Base-by-base conservation (phyloP, 2,113 vertebrate species). In the Seriola dumerili region DNA sequence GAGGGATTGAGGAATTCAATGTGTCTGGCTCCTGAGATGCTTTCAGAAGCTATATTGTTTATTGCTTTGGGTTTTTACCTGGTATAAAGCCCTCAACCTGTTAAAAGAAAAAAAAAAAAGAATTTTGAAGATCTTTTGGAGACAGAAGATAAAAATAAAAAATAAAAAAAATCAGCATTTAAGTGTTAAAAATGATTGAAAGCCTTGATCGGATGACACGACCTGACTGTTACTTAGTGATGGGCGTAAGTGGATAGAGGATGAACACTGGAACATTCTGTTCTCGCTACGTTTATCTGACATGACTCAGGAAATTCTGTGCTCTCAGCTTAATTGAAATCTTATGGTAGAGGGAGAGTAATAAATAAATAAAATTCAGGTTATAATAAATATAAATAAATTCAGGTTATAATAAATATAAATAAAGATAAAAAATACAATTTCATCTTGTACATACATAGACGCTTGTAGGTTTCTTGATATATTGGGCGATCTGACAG, bases 11-110 rank as follows among this genome's bases (percentile, higher is more conserved):
- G 67, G 80, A 91, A 86, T 79, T 77, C 75, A 86, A 64, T 83
- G 84, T 38, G 68, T 40, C 74, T 74, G 58, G 52, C 81, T 91
- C 90, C 61, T 3, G 66, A 90, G 93, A 93, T 78, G 12, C 29
- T 78, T 88, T 74, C 38, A 61, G 68, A 85, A 81, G 88, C 86
- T 90, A 90, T 90, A 87, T 77, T 90, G 87, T 91, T 94, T 94
- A 94, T 95, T 94, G 91, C 93, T 92, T 93, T 83, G 88, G 90
- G 89, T 81, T 81, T 85, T 66, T 66, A 85, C 55, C 65, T 72
- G 59, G 8, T 36, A 34, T 54, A 81, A 36, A 38, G 54, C 19
- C 38, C 61, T 69, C 40, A 23, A 66, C 78, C 62, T 48, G 13
- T 17, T 5, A 48, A 48, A 48, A 13, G 3, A 17, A 48, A 48